A percentile compares a stretch with the other conserved stretches of the same genome.
Evolutionary conservation across 2,797 vertebrate genomes (phyloP).

Genomic region (Channa striata): DNA sequence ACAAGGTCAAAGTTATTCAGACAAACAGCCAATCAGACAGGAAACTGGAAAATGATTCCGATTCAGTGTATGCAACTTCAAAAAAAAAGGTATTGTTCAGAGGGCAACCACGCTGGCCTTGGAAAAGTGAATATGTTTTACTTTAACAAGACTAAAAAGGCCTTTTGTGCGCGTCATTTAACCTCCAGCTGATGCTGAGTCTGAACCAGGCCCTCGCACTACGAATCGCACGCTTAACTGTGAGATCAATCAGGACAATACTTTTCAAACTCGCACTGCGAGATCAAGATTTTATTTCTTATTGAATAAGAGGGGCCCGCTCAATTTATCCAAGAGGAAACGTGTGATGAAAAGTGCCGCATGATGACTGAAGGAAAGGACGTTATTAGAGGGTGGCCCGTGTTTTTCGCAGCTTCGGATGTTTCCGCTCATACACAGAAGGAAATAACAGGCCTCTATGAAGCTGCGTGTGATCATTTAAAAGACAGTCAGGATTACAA

Average conservation of each 20-base stretch:
- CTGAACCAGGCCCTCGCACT: conserved; percentile 17
- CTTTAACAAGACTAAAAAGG: not conserved
- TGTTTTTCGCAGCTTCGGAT: not conserved
- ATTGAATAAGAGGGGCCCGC: conserved; percentile 9
- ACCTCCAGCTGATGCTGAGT: conserved; percentile 32
- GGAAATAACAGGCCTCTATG: conserved; percentile 28
- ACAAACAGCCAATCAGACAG: not conserved
- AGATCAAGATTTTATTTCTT: conserved; percentile 19
- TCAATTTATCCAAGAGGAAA: conserved; percentile 2
- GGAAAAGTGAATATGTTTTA: conserved; percentile 19
- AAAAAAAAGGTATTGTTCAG: not conserved
- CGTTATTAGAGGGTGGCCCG: not conserved
- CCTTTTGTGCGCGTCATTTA: conserved; percentile 39
- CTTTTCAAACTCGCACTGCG: conserved; percentile 23
- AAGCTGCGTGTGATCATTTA: conserved; percentile 37
- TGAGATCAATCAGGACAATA: conserved; percentile 18
- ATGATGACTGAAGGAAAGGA: not conserved
- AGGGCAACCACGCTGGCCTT: not conserved
- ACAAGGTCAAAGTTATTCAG: not conserved
- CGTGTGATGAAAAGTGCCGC: not conserved
- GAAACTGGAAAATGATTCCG: conserved; percentile 1
- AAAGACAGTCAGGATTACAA: conserved; percentile 27
- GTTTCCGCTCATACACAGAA: conserved; percentile 9
- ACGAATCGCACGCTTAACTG: conserved; percentile 17
- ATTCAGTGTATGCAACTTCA: not conserved